Base-by-base conservation (phyloP, 2,113 vertebrate genomes). In the Mesoclemmys tuberculata region DNA sequence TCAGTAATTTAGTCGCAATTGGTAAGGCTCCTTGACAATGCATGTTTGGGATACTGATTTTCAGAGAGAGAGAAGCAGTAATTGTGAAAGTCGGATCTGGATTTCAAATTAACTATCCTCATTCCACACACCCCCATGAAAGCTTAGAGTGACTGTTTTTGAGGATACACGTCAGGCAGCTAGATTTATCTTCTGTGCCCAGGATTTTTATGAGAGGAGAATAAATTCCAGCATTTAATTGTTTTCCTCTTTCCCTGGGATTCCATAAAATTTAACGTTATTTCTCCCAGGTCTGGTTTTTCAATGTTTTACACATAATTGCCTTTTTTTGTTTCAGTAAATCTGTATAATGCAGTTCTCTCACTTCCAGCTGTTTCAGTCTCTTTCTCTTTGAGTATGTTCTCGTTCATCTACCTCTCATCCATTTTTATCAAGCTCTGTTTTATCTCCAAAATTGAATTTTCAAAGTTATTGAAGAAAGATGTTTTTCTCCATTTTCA, bases 391-490 rank as follows among this genome's bases (percentile, higher is more conserved):
- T 84, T 48, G 71, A 29, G 80, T 90, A 74, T 95, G 71, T 46
- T 96, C 85, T 88, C 97, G 56, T 93, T 82, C 95, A 93, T 88
- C 90, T 86, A 79, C 85, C 6, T 27, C 88, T 92, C 93, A 80
- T 51, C 87, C 89, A 61, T 92, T 97, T 97, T 93, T 93, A 97
- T 96, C 97, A 95, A 92, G 87, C 90, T 87, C 82, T 75, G 55
- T 24, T 98, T 95, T 97, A 97, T 96, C 95, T 93, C 91, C 94
- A 92, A 96, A 98, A 97, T 94, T 96, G 97, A 98, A 96, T 97
- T 97, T 94, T 94, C 93, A 95, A 97, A 88, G 89, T 98, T 97
- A 97, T 87, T 93, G 93, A 90, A 97, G 82, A 90, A 95, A 97
- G 96, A 64, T 11, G 44, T n/a, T 96, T 96, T 95, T 21, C 82